phyloP scores from a whole-genome alignment of 2,797 vertebrate genomes.

The Microcaecilia unicolor region DNA sequence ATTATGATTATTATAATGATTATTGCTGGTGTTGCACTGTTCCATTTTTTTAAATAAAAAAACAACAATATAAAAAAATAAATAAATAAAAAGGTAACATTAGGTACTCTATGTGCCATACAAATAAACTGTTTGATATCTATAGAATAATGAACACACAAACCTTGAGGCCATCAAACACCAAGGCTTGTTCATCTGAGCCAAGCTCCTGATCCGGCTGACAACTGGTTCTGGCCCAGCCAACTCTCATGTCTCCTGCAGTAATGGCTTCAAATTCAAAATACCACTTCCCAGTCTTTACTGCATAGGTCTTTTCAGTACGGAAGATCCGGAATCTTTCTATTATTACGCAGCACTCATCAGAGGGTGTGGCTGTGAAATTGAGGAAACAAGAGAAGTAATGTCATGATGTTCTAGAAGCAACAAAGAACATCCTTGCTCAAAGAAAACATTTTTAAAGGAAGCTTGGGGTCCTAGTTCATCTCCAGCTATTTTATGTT shows the following conservation, averaged over 20 bases:
- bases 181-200: conserved; percentile 84
- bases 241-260: conserved; percentile 84
- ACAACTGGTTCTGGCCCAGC: conserved; percentile 83
- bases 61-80: too few species aligned
- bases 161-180: conserved; percentile 92
- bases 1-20: too few species aligned
- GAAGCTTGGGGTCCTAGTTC: too few species aligned
- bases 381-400: not conserved
- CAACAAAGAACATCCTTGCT: not conserved
- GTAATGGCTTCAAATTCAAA: conserved; percentile 87
- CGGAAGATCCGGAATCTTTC: conserved; percentile 88
- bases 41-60: too few species aligned
- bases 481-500: too few species aligned
- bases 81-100: too few species aligned
- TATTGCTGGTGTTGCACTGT: too few species aligned
- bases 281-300: conserved; percentile 86
- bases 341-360: conserved; percentile 55
- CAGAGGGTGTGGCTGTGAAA: conserved; percentile 57
- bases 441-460: not conserved
- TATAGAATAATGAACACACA: conserved; percentile 16
- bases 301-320: conserved; percentile 83
- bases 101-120: too few species aligned
- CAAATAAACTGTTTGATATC: too few species aligned
- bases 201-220: conserved; percentile 84
- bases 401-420: not conserved